Evolutionary conservation across 2,797 vertebrate species (phyloP).

Genomic region (Leptoclinus maculatus): DNA sequence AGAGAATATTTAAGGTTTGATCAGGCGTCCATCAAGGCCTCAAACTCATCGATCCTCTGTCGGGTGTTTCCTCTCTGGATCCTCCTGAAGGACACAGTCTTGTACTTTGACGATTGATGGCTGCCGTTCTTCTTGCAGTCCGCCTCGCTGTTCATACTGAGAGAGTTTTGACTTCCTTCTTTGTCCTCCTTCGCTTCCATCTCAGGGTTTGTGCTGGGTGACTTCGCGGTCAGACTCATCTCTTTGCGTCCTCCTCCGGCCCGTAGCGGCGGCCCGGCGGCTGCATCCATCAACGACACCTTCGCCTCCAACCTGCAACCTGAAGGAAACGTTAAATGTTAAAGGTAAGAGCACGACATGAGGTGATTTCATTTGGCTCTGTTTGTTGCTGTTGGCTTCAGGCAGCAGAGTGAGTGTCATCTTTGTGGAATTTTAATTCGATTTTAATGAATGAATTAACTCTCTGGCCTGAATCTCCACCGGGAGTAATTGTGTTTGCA

Average conservation of each 20-base stretch:
- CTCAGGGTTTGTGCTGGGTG: constrained; percentile 36
- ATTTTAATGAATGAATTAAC: constrained; percentile 35
- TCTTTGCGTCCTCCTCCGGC: neutral
- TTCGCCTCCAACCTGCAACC: constrained; percentile 32
- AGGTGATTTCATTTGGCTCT: neutral
- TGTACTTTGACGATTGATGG: constrained; percentile 85
- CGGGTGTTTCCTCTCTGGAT: constrained; percentile 94
- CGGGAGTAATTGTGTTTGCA: constrained; percentile 27
- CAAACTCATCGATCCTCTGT: constrained; percentile 95
- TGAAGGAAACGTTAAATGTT: neutral
- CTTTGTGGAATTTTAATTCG: constrained; percentile 58
- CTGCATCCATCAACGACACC: constrained; percentile 46
- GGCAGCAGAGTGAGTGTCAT: constrained; percentile 5
- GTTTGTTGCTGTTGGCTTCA: neutral
- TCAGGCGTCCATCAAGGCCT: constrained; percentile 88
- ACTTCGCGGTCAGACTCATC: neutral
- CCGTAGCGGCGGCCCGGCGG: neutral
- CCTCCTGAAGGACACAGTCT: constrained; percentile 93
- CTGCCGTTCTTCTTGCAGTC: constrained; percentile 78
- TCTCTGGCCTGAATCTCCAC: constrained; percentile 23
- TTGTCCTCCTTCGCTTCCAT: constrained; percentile 57
- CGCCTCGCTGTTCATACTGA: constrained; percentile 55
- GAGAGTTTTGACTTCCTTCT: constrained; percentile 41
- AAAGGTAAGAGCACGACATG: neutral
- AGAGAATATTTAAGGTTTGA: neutral